Base-by-base conservation (phyloP, 1,140 invertebrate genomes). In the Hycleus phaleratus region DNA sequence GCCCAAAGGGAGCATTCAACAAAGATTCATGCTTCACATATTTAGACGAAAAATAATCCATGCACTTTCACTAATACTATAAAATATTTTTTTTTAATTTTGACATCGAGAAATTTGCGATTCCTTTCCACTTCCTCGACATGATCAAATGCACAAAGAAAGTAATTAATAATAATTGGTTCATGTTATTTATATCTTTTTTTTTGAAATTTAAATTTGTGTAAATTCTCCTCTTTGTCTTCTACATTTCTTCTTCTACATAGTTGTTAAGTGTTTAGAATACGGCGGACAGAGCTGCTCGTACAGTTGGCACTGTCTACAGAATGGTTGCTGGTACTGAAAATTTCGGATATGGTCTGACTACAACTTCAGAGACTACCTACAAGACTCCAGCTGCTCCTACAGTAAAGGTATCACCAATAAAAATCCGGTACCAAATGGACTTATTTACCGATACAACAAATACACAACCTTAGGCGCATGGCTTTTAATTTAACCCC, bases 311-410 rank as follows among this genome's bases (percentile, higher is more conserved):
- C 68, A 83, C 82, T 66, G 82, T 87, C 66, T 87, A 86, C 77
- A 82, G 86, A 49, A 82, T 88, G 71, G 82, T 88, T 66, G 84
- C 86, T 56, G 86, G 86, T 65, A 87, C 85, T 53, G 85, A 87
- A 78, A 85, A 82, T 72, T 79, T 85, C 61, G 84, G 82, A 75
- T 77, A 85, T 71, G 83, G 82, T 68, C 76, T 86, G 68, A 82
- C 81, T 72, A 79, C 83, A 68, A 80, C 82, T 46, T 78, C 82
- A 71, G 78, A 80, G 64, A 78, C 79, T 67, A 75, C 79, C 67
- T 68, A 74, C 62, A 64, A 63, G 50, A 58, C 71, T 50, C 60
- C 66, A 55, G 62, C 67, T 70, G 75, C 73, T 76, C 78, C 76
- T 69, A 74, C 71, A 71, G 72, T 70, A 68, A 63, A 68, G 63